phyloP scores from a whole-genome alignment of 2,888 invertebrate species.

The Deilephila elpenor region DNA sequence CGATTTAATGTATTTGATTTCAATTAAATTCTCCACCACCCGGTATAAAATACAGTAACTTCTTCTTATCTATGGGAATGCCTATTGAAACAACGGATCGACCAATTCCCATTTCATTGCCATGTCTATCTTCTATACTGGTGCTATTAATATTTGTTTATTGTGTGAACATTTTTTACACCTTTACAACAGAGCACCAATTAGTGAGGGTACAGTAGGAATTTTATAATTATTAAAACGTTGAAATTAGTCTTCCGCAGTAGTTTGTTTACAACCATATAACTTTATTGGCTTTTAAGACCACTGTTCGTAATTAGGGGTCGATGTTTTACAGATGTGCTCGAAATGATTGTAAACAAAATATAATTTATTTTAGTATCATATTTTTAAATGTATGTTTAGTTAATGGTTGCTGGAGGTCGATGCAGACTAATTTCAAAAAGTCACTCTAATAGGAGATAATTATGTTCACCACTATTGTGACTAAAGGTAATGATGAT shows the following conservation, averaged over 20 bases:
- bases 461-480: too few relatives aligned
- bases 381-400: conserved; percentile 15
- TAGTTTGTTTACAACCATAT: conserved; percentile 60
- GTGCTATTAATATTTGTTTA: conserved; percentile 50
- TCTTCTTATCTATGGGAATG: too few relatives aligned
- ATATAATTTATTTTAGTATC: conserved; percentile 46
- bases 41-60: too few relatives aligned
- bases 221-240: conserved; percentile 53
- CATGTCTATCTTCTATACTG: conserved; percentile 41
- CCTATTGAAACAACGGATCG: conserved; percentile 30
- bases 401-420: too few relatives aligned
- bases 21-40: too few relatives aligned
- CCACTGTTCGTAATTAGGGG: conserved; percentile 48
- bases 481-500: too few relatives aligned
- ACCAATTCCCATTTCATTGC: conserved; percentile 36
- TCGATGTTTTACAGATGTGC: conserved; percentile 41
- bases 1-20: too few relatives aligned
- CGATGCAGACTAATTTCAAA: too few relatives aligned
- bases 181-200: conserved; percentile 53
- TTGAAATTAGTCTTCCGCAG: conserved; percentile 48
- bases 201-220: conserved; percentile 50
- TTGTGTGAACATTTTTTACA: conserved; percentile 42
- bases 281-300: conserved; percentile 59
- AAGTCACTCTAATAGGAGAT: too few relatives aligned
- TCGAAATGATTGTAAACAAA: conserved; percentile 49